Evolutionary conservation across 2,888 invertebrate species (phyloP), one percentile per base, ranked within the genome.

Genomic region (Nasonia oneida): DNA sequence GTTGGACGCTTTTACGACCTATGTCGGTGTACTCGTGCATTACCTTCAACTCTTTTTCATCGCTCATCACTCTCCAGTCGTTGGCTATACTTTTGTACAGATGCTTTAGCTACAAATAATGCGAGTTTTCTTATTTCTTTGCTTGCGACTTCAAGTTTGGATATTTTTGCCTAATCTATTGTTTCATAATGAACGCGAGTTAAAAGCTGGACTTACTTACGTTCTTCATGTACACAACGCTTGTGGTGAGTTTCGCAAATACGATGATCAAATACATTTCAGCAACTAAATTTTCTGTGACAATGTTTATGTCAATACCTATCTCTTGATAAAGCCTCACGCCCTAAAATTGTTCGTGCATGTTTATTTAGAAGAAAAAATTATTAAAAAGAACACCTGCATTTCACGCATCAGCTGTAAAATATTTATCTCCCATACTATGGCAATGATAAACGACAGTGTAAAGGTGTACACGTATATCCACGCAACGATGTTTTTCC

Each of bases 281-380:
- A 3, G 70, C 78, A 6, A 86, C n/a, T 10, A 79, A 3, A 83
- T 86, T 86, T 79, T 86, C 85, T n/a, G 79, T 18, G 8, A 82
- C 78, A 39, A 86, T 79, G 3, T 81, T 53, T 29, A 70, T 39
- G n/a, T 86, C 70, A 1, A 47, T 33, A 10, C 82, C 82, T 42
- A 81, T 64, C 83, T 83, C 85, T 2, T 83, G 74, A 18, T 53
- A 53, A 10, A 74, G 50, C 15, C 82, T 86, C 12, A 77, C 23
- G 8, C 82, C 82, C 85, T 86, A 50, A 8, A 57, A 67, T 74
- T 79, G 29, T 47, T 10, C 12, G 47, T 47, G 29, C 29, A 29
- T 1, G 1, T 47, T 47, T 12, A n/a, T 75, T 47, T 14, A n/a
- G 1, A 61, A 37, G 37, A 57, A 61, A 47, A 57, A 37, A 42